Base-by-base conservation (phyloP, 1,140 invertebrate species). In the Phenacoccus solenopsis region DNA sequence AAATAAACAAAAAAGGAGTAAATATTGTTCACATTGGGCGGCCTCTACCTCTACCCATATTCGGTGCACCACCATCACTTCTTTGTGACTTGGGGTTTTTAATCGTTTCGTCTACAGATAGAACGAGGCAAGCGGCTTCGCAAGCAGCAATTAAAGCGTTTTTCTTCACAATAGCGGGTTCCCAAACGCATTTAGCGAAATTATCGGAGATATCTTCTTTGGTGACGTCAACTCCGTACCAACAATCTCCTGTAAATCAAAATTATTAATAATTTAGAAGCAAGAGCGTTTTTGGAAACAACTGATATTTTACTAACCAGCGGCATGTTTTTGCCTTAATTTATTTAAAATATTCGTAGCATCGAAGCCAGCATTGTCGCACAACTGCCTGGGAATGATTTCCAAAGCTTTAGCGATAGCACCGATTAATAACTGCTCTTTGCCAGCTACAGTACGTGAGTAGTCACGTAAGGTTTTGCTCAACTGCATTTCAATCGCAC, bases 321-420 rank as follows among this genome's bases (percentile, higher is more conserved):
- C 87, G 49, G 96, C 91, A 80, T 99, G 97, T 75, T 93, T 95
- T 78, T 98, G 94, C 20, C 98, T 82, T 28, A 99, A 82, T 82
- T 98, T 96, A 79, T 98, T 99, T 16, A 99, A 83, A 77, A 99
- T 92, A 78, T 96, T 95, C 28, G 96, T 98, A 0, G 96, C 94
- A 81, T 99, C 97, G 78, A 99, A 95, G 20, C 98, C 98, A 72
- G 97, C 98, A 80, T 99, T 99, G 78, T 98, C 95, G 79, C 95
- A 98, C 49, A 99, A 82, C 84, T 99, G 97, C 35, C 96, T 82
- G 16, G 98, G 97, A 77, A 99, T 97, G 7, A 95, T 82, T 82
- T 99, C 98, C 71, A 99, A 84, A 24, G 96, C 94, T 76, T 94
- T 91, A 7, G 96, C 98, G 75, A 94, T 88, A 0, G 94, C 94